phyloP scores from a whole-genome alignment of 2,113 vertebrate genomes.

The Himantopus leucocephalus region DNA sequence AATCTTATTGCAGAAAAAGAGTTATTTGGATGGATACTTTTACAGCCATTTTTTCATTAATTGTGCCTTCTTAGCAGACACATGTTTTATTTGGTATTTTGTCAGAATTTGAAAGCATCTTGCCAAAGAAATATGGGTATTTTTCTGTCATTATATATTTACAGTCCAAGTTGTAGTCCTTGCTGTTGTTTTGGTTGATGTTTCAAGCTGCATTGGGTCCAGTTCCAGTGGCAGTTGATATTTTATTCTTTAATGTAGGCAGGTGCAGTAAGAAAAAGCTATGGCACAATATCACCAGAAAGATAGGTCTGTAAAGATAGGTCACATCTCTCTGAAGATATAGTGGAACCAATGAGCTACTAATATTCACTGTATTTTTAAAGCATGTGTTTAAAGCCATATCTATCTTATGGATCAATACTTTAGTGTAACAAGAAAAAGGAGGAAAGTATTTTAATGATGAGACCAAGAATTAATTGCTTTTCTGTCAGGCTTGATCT shows the following conservation, averaged over 20 bases:
- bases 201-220: not conserved
- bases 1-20: not conserved
- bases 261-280: not conserved
- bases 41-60: not conserved
- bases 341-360: not conserved
- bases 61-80: not conserved
- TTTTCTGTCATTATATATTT: not conserved
- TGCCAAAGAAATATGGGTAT: not conserved
- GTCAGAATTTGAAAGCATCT: not conserved
- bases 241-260: not conserved
- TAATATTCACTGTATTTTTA: not conserved
- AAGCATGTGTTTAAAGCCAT: not conserved
- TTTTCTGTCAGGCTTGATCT: not conserved
- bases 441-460: not conserved
- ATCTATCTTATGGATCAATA: not conserved
- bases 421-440: not conserved
- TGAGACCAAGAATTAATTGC: constrained; percentile 13
- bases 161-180: not conserved
- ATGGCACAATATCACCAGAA: not conserved
- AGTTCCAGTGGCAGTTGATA: not conserved
- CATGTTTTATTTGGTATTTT: not conserved
- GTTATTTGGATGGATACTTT: not conserved
- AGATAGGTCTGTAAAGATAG: not conserved
- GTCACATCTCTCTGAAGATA: not conserved
- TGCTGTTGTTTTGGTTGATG: not conserved